Conservation (phyloP, 2,888 invertebrate genomes). For the Steromphala cineraria region DNA sequence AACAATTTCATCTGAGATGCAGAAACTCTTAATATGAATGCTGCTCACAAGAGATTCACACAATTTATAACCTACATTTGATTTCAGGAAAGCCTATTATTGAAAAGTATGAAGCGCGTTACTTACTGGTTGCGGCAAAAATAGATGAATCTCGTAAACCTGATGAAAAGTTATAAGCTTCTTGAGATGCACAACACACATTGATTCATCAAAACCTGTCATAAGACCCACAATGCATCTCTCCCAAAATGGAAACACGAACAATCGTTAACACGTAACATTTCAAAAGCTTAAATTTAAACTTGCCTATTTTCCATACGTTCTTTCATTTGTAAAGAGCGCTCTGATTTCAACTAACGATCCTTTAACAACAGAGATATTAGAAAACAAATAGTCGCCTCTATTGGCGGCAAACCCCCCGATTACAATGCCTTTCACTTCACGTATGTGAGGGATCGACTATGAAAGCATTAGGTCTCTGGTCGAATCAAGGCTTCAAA, state of each 20-base stretch:
- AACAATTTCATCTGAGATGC: too few relatives aligned
- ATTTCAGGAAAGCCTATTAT: not conserved
- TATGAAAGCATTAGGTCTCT: conserved; percentile 20
- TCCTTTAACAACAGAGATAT: conserved; percentile 28
- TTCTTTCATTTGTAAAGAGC: conserved; percentile 19
- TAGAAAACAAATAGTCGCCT: conserved; percentile 25
- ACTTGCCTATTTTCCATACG: conserved; percentile 18
- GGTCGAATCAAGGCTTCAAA: conserved; percentile 21
- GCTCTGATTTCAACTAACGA: conserved; percentile 19
- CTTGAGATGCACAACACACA: not conserved
- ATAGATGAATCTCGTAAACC: not conserved
- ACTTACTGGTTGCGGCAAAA: not conserved
- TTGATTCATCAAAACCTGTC: not conserved
- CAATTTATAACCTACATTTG: not conserved
- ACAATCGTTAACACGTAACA: not conserved
- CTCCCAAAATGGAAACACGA: not conserved
- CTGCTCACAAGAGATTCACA: not conserved
- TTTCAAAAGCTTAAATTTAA: conserved; percentile 8
- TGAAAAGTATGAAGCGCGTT: not conserved
- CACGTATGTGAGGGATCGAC: conserved; percentile 28
- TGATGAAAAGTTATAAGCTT: not conserved
- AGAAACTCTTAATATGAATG: not conserved
- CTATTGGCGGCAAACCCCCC: conserved; percentile 22
- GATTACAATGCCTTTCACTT: conserved; percentile 29
- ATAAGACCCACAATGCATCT: conserved; percentile 1